Evolutionary conservation across 2,888 invertebrate species (phyloP).

Genomic region (Cacoxenus indagator): DNA sequence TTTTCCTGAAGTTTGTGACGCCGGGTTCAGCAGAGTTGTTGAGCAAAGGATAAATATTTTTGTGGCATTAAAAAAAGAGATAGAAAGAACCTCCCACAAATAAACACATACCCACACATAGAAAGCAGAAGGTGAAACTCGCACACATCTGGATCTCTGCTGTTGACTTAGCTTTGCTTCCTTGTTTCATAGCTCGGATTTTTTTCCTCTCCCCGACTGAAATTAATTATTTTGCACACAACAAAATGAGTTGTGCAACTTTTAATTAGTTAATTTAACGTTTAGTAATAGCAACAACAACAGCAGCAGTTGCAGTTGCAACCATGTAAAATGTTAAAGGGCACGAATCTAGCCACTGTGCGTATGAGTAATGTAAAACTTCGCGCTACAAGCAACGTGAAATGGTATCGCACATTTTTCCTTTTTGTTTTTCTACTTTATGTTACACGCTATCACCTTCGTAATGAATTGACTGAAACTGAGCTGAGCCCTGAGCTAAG

Average conservation of each 20-base stretch:
- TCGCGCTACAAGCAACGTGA: constrained; percentile 16
- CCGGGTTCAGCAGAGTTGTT: constrained; percentile 18
- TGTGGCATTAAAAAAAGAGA: constrained; percentile 39
- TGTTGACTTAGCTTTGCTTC: neutral
- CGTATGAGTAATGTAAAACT: constrained; percentile 51
- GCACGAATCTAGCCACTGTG: constrained; percentile 28
- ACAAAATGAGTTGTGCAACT: constrained; percentile 43
- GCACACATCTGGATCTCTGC: neutral
- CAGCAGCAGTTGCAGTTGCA: constrained; percentile 34
- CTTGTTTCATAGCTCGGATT: neutral
- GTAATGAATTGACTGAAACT: constrained; percentile 5
- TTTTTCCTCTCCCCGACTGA: neutral
- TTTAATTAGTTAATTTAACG: constrained; percentile 62
- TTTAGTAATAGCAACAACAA: constrained; percentile 42
- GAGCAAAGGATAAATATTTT: constrained; percentile 37
- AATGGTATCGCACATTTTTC: constrained; percentile 17
- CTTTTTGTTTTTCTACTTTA: constrained; percentile 41
- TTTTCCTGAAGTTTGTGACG: constrained; percentile 38
- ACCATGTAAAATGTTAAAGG: constrained; percentile 5
- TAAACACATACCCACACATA: too few relatives aligned
- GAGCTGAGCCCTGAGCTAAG: constrained; percentile 18
- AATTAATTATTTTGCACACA: constrained; percentile 21
- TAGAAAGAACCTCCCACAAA: neutral
- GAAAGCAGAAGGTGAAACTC: neutral
- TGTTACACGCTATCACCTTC: constrained; percentile 21